Base-by-base conservation (phyloP, 2,888 invertebrate genomes). In the Nomada goodeniana region DNA sequence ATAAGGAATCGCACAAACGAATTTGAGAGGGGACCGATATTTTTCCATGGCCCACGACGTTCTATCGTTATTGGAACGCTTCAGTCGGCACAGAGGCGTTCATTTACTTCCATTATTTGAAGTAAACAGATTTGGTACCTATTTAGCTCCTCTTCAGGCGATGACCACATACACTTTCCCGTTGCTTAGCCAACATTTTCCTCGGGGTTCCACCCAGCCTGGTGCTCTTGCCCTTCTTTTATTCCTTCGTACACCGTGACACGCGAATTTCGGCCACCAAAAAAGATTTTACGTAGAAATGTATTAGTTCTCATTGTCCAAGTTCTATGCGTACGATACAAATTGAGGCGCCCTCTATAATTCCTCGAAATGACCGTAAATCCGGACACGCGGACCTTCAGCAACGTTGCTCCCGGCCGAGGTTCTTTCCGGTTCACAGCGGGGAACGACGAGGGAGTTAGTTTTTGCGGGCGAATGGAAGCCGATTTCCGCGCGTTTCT, bases 61-160 rank as follows among this genome's bases (percentile, higher is more conserved):
- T 86, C 84, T 82, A 82, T 80, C 89, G 87, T 91, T 92, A 93
- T 92, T 91, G 91, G 90, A 79, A 85, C 88, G 88, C 86, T 91
- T 92, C 90, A 87, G 79, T 90, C 88, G 76, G 74, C 75, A 84
- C 83, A 89, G 86, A 89, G 82, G 79, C 89, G 90, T 91, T 93
- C 92, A 91, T 93, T 93, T 92, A 90, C 90, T 89, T 89, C 91
- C 90, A 92, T 93, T 93, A 93, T 93, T 88, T 89, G 76, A 77
- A 80, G 77, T 92, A 92, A 93, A 92, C 92, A 90, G 90, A 92
- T 93, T 92, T 91, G 79, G 81, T 69, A 79, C 80, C 80, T 86
- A 89, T 88, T 90, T 88, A 89, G 86, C 78, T 88, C 80, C 89
- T 83, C 85, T 91, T 90, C 89, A 89, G 73, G 75, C 84, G 81